phyloP scores from a whole-genome alignment of 2,888 invertebrate species.

The Bursaphelenchus okinawaensis region DNA sequence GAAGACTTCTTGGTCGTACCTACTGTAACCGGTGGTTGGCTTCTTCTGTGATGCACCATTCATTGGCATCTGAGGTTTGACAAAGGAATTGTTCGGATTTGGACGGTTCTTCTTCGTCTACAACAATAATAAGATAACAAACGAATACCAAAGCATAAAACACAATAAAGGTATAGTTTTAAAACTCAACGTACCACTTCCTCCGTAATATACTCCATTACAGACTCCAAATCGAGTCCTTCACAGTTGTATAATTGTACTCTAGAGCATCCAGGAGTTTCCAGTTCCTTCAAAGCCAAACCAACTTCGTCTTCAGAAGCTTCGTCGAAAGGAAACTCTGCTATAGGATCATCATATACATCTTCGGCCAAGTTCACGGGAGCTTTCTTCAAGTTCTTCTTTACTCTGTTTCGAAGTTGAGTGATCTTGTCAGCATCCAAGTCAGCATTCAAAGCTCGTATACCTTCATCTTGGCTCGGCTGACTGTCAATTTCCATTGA shows the following conservation, averaged over 20 bases:
- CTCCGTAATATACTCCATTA: conserved; percentile 4
- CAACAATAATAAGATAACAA: not conserved
- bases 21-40: conserved; percentile 69
- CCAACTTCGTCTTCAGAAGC: conserved; percentile 8
- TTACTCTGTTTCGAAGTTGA: conserved; percentile 40
- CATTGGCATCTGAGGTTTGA: not conserved
- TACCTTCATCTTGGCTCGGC: not conserved
- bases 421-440: conserved; percentile 85
- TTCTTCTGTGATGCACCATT: not conserved
- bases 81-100: not conserved
- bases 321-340: not conserved
- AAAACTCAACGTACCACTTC: not conserved
- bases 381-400: conserved; percentile 35
- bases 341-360: not conserved
- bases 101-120: not conserved
- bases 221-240: not conserved
- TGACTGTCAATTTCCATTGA: conserved; percentile 9
- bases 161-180: not conserved
- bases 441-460: conserved; percentile 83
- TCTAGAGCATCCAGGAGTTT: conserved; percentile 4
- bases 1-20: conserved; percentile 98
- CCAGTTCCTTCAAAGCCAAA: not conserved
- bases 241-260: conserved; percentile 1
- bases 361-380: conserved; percentile 24
- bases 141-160: not conserved